phyloP scores from a whole-genome alignment of 2,888 invertebrate genomes.

The Eupeodes latifasciatus region DNA sequence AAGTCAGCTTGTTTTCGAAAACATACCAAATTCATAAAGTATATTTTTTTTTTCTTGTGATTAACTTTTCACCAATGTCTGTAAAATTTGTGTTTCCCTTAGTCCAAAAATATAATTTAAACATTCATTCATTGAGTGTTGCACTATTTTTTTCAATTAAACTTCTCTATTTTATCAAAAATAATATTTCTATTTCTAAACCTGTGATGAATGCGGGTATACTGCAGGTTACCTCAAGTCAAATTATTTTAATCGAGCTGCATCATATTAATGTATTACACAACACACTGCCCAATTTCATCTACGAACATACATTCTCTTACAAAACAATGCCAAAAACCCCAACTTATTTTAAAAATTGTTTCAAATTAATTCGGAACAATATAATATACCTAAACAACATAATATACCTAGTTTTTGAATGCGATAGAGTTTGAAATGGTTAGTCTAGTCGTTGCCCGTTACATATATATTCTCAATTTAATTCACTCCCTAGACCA shows the following conservation, averaged over 20 bases:
- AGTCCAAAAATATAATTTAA: too few relatives aligned
- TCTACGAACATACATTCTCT: background rate
- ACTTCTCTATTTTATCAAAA: too few relatives aligned
- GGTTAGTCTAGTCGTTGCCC: background rate
- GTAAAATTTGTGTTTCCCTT: too few relatives aligned
- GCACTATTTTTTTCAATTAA: too few relatives aligned
- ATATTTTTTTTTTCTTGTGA: too few relatives aligned
- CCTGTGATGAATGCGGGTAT: too few relatives aligned
- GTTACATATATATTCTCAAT: constrained; percentile 20
- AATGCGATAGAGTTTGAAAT: constrained; percentile 25
- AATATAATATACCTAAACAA: background rate
- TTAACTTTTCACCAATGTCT: too few relatives aligned
- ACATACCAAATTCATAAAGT: too few relatives aligned
- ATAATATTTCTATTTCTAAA: background rate
- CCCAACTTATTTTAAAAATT: constrained; percentile 39
- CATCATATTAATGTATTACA: constrained; percentile 3
- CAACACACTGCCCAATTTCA: constrained; percentile 28
- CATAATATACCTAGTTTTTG: background rate
- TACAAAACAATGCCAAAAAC: constrained; percentile 45
- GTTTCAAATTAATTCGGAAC: constrained; percentile 66
- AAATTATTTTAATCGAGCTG: constrained; percentile 44
- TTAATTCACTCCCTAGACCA: constrained; percentile 50
- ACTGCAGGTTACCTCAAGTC: background rate
- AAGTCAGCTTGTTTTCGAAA: too few relatives aligned
- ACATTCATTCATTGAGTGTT: too few relatives aligned